Evolutionary conservation across 2,797 vertebrate genomes (phyloP), one percentile per base, ranked within the genome.

Genomic region (Halcyon chelicuti): DNA sequence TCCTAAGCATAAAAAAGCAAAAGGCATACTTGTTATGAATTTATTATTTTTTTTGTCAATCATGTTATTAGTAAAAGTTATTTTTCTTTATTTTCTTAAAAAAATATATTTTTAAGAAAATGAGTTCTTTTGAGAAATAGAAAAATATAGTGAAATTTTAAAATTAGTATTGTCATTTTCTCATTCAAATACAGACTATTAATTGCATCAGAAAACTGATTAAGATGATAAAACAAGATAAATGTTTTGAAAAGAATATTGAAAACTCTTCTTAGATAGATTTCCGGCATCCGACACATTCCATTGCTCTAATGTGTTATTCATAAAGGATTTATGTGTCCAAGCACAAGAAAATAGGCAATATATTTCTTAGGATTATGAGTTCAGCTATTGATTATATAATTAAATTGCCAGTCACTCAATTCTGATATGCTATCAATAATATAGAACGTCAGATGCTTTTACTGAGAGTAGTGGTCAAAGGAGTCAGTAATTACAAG

Each of bases 221-320:
- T 46, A 65, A 44, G 54, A 65, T 2, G 2, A 90, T 54, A 71
- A 68, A 42, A 62, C 15, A 63, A 89, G 35, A 87, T 44, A 79
- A 86, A 75, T 46, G 7, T 58, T 77, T 91, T 51, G 26, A 51
- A 51, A 51, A 51, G 3, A 51, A 51, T 51, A 28, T 51, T 51
- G 49, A 51, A 51, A 28, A 51, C 49, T 71, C 61, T 88, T 81
- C 37, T 83, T 49, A 91, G 76, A 29, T 68, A 33, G 16, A 20
- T 61, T 95, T 91, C 79, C 87, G 79, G 65, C 37, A 85, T 73
- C 62, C 40, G 57, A 91, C 65, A 77, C 42, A 92, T 92, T 91
- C 91, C 84, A 86, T 77, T 90, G 65, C 13, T 72, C n/a, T 79
- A 55, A 90, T 66, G 35, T 52, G 10, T 17, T 88, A 86, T 35